Evolutionary conservation across 2,797 vertebrate species (phyloP), one percentile per base, ranked within the genome.

Genomic region (Lerista edwardsae): DNA sequence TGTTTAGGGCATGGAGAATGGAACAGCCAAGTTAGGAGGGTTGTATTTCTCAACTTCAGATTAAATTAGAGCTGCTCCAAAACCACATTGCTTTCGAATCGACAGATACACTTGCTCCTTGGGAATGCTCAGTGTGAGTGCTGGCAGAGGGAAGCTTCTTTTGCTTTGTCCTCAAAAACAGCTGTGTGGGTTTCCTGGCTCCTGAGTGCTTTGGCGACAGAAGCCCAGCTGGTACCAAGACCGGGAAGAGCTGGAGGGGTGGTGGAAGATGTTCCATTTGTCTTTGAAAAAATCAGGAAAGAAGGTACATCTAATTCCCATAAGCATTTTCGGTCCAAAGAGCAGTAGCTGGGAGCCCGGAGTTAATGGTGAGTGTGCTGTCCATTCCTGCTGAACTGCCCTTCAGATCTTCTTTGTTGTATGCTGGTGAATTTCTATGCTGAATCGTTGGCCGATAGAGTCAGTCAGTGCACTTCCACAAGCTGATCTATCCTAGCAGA

Each of bases 1-100:
- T 92, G 79, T 93, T 94, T 92, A 91, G 86, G 62, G 59, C 65
- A 90, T 44, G 23, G 76, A 84, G 75, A 88, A 87, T 84, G 82
- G 79, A 92, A 88, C 87, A 91, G 84, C 76, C 88, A 89, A 91
- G 89, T 90, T 80, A 90, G 78, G 59, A 94, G 82, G 87, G 89
- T 92, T 93, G 92, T 86, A 82, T 94, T 93, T 94, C 92, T 91
- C 51, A 89, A 74, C 89, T 92, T 92, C 90, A 93, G 92, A 92
- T 91, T 92, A 93, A 91, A 94, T 93, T 87, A 93, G 90, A 91
- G 62, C 64, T 65, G 69, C 86, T 95, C 90, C 92, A 92, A 94
- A 95, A 64, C 91, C 90, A 90, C 92, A 88, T 55, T 83, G 79
- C 79, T 85, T 92, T 86, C 89, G 86, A 91, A 92, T 88, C 0